These are phyloP conservation scores for Coleophora deauratella DNA, from an alignment of 2,888 invertebrate genomes.

Conservation along the genomic window DNA sequence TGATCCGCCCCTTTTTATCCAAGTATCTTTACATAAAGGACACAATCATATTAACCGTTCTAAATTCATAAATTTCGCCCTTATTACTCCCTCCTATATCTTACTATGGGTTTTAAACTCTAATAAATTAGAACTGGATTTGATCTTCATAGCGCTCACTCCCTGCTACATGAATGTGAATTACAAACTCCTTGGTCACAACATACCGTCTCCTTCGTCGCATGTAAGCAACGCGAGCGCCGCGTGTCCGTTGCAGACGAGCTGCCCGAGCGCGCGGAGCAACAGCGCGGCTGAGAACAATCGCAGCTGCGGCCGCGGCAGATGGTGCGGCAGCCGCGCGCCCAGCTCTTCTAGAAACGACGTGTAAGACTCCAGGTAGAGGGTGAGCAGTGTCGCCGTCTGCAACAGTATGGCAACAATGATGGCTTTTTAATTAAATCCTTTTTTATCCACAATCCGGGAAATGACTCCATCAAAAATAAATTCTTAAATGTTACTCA, in stretches of 20 bases:
- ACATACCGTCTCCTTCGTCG: constrained; percentile 26
- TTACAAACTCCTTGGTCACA: too few relatives aligned
- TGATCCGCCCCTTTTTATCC: too few relatives aligned
- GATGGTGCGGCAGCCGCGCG: constrained; percentile 37
- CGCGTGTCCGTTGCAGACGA: constrained; percentile 86
- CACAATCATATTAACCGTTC: too few relatives aligned
- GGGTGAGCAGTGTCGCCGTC: constrained; percentile 79
- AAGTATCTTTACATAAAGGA: too few relatives aligned
- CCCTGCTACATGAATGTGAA: too few relatives aligned
- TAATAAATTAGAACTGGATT: too few relatives aligned
- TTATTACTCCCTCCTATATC: too few relatives aligned
- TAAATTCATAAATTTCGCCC: too few relatives aligned
- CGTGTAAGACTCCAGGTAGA: constrained; percentile 78
- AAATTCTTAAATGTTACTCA: too few relatives aligned
- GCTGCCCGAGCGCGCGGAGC: constrained; percentile 84
- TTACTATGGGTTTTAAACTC: too few relatives aligned
- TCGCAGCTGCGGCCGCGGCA: constrained; percentile 44
- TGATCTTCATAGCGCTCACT: too few relatives aligned
- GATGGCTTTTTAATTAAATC: background rate
- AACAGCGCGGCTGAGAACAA: constrained; percentile 78
- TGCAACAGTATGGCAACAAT: constrained; percentile 33
- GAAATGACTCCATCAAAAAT: too few relatives aligned
- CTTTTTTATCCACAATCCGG: background rate
- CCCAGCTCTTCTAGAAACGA: constrained; percentile 74
- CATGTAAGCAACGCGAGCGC: constrained; percentile 39